phyloP scores from a whole-genome alignment of 2,888 invertebrate species.

The Chrysolina americana region DNA sequence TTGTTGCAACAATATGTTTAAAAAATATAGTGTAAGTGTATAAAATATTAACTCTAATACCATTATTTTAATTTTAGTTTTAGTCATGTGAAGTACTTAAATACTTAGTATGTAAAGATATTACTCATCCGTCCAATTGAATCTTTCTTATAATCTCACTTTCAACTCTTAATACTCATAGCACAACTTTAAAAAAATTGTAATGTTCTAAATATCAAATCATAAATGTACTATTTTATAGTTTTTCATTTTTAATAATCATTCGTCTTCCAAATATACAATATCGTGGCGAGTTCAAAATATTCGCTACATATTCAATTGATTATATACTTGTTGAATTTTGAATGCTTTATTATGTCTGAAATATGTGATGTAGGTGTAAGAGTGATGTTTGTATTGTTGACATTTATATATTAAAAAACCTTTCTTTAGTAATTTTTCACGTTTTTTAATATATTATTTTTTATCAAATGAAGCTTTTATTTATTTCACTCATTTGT shows the following conservation, averaged over 20 bases:
- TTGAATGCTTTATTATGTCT: conserved; percentile 35
- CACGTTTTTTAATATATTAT: not conserved
- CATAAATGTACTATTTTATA: not conserved
- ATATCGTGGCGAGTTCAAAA: conserved; percentile 14
- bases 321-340: conserved; percentile 32
- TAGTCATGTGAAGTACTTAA: conserved; percentile 15
- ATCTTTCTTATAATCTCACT: conserved; percentile 7
- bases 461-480: not conserved
- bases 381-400: conserved; percentile 36
- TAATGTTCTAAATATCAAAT: not conserved
- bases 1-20: not conserved
- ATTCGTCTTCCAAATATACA: conserved; percentile 26
- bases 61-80: conserved; percentile 1
- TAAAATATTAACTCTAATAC: not conserved
- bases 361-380: conserved; percentile 43
- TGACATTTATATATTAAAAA: conserved; percentile 38
- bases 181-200: not conserved
- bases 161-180: conserved; percentile 14
- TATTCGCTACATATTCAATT: conserved; percentile 24
- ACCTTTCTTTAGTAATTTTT: conserved; percentile 17
- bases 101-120: conserved; percentile 5
- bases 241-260: conserved; percentile 9
- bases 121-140: conserved; percentile 13
- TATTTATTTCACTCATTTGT: no score
- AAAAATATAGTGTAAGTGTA: not conserved